These are phyloP conservation scores for Drosophila elegans DNA, from an alignment of 1,140 invertebrate genomes.

Conservation along the genomic window DNA sequence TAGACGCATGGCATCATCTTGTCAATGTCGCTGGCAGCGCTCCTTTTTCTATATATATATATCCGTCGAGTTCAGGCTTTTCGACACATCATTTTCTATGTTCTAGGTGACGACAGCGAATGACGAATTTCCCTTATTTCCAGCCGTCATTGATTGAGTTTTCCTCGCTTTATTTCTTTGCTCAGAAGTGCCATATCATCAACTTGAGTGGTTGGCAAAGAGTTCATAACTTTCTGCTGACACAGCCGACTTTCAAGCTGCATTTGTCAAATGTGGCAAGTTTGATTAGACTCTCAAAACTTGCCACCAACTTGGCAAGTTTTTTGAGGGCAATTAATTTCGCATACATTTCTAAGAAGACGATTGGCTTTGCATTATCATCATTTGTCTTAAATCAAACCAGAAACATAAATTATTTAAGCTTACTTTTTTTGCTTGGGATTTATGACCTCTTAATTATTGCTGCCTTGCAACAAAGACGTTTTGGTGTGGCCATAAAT, in stretches of 20 bases:
- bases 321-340: conserved; percentile 26
- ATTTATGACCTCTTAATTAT: conserved; percentile 8
- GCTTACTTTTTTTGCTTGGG: conserved; percentile 11
- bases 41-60: conserved; percentile 36
- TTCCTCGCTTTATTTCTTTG: conserved; percentile 10
- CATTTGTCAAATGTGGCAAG: conserved; percentile 64
- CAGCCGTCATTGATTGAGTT: conserved; percentile 53
- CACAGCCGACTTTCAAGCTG: conserved; percentile 18
- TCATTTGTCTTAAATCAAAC: conserved; percentile 1
- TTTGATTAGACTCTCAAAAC: conserved; percentile 56
- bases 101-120: conserved; percentile 55
- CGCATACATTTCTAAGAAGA: conserved; percentile 12
- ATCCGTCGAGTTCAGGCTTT: conserved; percentile 30
- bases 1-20: conserved; percentile 60
- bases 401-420: background rate
- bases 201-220: conserved; percentile 59
- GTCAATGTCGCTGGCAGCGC: conserved; percentile 61
- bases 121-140: conserved; percentile 73
- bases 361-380: background rate
- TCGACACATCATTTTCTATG: conserved; percentile 78
- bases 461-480: background rate
- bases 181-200: conserved; percentile 66
- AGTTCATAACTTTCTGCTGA: conserved; percentile 44
- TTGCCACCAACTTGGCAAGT: conserved; percentile 16
- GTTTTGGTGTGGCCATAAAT: conserved; percentile 34